These are phyloP conservation scores for Lycia hirtaria DNA, from an alignment of 2,888 invertebrate genomes.

Conservation along the genomic window DNA sequence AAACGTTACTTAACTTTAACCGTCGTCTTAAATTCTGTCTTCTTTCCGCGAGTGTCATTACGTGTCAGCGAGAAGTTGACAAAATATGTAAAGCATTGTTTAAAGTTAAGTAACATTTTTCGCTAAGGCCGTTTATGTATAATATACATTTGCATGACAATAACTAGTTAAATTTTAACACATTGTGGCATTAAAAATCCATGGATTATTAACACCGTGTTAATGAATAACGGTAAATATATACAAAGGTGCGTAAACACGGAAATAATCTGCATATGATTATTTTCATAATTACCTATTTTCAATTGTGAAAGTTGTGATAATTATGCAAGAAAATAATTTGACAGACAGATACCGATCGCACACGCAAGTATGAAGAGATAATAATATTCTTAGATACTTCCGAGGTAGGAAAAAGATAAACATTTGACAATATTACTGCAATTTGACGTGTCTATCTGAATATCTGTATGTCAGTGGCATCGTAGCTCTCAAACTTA, in stretches of 20 bases:
- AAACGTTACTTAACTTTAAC: no score
- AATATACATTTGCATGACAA: neutral
- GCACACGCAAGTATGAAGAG: neutral
- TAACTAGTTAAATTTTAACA: neutral
- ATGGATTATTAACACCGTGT: no score
- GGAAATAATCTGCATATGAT: slow-evolving; percentile 3
- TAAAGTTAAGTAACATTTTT: no score
- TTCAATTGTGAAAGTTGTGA: slow-evolving; percentile 30
- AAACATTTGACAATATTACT: no score
- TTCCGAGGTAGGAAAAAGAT: neutral
- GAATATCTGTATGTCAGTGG: no score
- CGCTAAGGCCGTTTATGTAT: no score
- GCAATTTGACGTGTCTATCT: no score
- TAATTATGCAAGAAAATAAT: slow-evolving; percentile 9
- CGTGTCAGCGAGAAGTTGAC: no score
- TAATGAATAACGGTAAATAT: neutral
- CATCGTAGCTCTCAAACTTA: no score
- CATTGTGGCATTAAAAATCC: neutral
- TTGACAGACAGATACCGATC: neutral
- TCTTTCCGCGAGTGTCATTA: no score
- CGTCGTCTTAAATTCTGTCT: no score
- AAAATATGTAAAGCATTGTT: no score
- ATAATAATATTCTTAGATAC: neutral
- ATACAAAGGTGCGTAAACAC: neutral
- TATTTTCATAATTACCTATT: neutral